phyloP scores from a whole-genome alignment of 2,888 invertebrate genomes.

The Agrypnus murinus region DNA sequence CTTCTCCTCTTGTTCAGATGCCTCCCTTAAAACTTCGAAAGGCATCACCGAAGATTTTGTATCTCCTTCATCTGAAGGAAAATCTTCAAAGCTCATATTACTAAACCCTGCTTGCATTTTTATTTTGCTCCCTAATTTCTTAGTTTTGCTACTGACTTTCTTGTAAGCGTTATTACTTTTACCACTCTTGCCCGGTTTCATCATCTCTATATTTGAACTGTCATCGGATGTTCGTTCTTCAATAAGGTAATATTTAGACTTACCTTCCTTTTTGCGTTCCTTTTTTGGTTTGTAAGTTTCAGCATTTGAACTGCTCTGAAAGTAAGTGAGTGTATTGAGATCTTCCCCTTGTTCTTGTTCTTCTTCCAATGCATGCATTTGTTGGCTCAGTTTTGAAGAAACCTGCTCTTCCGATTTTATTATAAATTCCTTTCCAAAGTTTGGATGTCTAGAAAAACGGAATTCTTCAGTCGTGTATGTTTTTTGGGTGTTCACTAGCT shows the following conservation, averaged over 20 bases:
- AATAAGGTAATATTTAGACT: slow-evolving; percentile 73
- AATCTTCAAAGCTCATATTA: slow-evolving; percentile 85
- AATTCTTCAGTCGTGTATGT: slow-evolving; percentile 49
- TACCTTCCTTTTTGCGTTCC: slow-evolving; percentile 69
- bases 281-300: slow-evolving; percentile 56
- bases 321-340: slow-evolving; percentile 24
- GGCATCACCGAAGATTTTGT: slow-evolving; percentile 73
- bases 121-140: slow-evolving; percentile 60
- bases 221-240: slow-evolving; percentile 71
- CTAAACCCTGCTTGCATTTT: slow-evolving; percentile 76
- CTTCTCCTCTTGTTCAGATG: slow-evolving; percentile 73
- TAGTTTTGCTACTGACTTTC: slow-evolving; percentile 63
- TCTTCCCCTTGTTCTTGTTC: neutral
- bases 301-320: slow-evolving; percentile 16
- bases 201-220: slow-evolving; percentile 57
- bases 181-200: slow-evolving; percentile 64
- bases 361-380: neutral
- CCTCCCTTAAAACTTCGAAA: slow-evolving; percentile 78
- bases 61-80: slow-evolving; percentile 78
- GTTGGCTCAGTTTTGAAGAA: neutral
- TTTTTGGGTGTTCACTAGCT: slow-evolving; percentile 23
- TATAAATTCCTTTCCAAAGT: slow-evolving; percentile 10
- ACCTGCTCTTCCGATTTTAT: slow-evolving; percentile 11
- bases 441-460: slow-evolving; percentile 48
- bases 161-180: slow-evolving; percentile 57